These are phyloP conservation scores for Misgurnus anguillicaudatus DNA, from an alignment of 2,113 vertebrate species.

Conservation along the genomic window DNA sequence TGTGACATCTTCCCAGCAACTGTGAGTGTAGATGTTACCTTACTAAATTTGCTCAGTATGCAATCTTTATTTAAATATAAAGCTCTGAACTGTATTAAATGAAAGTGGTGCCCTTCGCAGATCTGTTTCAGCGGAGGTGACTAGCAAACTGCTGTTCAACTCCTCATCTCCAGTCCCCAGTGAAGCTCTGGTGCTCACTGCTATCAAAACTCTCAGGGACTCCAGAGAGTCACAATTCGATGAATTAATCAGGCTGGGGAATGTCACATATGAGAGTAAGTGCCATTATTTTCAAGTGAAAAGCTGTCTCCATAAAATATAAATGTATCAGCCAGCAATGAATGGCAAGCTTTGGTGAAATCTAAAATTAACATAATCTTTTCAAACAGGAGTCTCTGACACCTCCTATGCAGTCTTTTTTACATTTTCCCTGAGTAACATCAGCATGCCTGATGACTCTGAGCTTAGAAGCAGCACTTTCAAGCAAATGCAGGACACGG, in stretches of 20 bases:
- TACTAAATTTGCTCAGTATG: no score
- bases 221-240: not conserved
- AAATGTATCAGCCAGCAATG: no score
- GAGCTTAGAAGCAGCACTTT: not conserved
- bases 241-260: not conserved
- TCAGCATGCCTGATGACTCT: not conserved
- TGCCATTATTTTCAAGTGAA: not conserved
- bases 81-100: no score
- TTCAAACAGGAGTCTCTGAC: constrained; percentile 15
- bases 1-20: no score
- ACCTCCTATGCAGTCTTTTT: not conserved
- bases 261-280: constrained; percentile 3
- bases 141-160: constrained; percentile 12
- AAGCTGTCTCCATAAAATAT: not conserved
- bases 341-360: no score
- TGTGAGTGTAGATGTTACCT: no score
- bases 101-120: no score
- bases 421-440: not conserved
- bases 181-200: constrained; percentile 23
- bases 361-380: not conserved
- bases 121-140: not conserved
- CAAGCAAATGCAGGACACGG: not conserved
- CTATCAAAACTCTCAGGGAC: not conserved
- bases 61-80: no score
- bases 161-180: constrained; percentile 23